Conservation (phyloP, 2,797 vertebrate genomes). For the Poeciliopsis gracilis region DNA sequence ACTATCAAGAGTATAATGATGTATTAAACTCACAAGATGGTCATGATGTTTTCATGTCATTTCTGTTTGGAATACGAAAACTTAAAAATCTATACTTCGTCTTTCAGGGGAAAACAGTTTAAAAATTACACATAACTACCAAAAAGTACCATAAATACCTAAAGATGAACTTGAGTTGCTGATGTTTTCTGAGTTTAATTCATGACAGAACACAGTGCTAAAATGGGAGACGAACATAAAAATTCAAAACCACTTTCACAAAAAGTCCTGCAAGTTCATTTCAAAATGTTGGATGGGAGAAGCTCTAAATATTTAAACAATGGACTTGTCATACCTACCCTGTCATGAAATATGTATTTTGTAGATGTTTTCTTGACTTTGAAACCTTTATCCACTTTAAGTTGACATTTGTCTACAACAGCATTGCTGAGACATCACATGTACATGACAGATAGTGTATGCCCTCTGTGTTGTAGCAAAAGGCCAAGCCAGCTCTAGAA, state of each 20-base stretch:
- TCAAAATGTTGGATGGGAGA: constrained; percentile 10
- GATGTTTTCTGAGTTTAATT: neutral
- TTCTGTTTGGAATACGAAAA: neutral
- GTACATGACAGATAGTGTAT: constrained; percentile 5
- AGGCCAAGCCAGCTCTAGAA: constrained; percentile 9
- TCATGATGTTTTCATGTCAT: neutral
- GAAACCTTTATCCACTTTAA: constrained; percentile 4
- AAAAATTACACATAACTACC: neutral
- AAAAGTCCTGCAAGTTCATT: constrained; percentile 5
- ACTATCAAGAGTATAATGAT: neutral
- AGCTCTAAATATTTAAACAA: constrained; percentile 32
- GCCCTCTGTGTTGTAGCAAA: constrained; percentile 5
- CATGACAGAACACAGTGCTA: neutral
- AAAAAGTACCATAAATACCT: neutral
- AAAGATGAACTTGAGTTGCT: neutral
- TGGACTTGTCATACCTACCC: constrained; percentile 8
- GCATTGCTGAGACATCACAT: constrained; percentile 5
- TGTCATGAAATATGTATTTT: constrained; percentile 14
- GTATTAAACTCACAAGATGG: neutral
- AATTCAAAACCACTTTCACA: constrained; percentile 11
- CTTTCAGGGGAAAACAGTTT: neutral
- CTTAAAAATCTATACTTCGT: neutral
- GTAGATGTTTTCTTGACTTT: constrained; percentile 10
- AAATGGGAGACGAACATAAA: neutral
- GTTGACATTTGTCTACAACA: constrained; percentile 11